These are phyloP conservation scores for Isurus oxyrinchus DNA, from an alignment of 2,113 vertebrate species.

Conservation along the genomic window DNA sequence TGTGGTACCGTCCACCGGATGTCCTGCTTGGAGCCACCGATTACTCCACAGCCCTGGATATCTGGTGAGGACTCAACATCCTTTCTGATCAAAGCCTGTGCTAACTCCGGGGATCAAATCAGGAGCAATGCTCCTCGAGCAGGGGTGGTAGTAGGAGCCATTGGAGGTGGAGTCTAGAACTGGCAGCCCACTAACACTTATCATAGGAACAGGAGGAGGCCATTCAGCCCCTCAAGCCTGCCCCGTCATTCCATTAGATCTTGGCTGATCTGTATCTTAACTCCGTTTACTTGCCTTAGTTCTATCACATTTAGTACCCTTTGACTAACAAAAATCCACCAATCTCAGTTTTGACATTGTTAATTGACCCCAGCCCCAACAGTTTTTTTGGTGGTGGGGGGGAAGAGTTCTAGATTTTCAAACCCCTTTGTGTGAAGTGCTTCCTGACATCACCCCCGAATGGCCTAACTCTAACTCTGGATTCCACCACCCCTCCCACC, in stretches of 20 bases:
- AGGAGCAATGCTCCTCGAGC: not conserved
- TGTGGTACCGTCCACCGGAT: constrained; percentile 82
- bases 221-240: not conserved
- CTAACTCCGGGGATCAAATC: not conserved
- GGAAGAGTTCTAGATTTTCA: not conserved
- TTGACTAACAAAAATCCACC: not conserved
- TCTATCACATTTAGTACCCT: not conserved
- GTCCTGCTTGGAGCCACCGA: constrained; percentile 77
- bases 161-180: not conserved
- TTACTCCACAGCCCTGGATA: constrained; percentile 80
- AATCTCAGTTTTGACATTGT: not conserved
- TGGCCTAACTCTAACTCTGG: not conserved
- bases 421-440: not conserved
- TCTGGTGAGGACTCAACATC: constrained; percentile 62
- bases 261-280: not conserved
- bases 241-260: not conserved
- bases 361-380: not conserved
- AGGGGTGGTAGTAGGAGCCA: not conserved
- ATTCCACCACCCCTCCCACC: too few species aligned
- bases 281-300: not conserved
- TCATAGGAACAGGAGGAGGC: not conserved
- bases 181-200: not conserved
- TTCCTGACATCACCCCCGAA: not conserved
- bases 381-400: not conserved
- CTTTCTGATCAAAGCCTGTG: not conserved